Evolutionary conservation across 1,140 invertebrate genomes (phyloP), one percentile per base, ranked within the genome.

Genomic region (Temnothorax nylanderi): DNA sequence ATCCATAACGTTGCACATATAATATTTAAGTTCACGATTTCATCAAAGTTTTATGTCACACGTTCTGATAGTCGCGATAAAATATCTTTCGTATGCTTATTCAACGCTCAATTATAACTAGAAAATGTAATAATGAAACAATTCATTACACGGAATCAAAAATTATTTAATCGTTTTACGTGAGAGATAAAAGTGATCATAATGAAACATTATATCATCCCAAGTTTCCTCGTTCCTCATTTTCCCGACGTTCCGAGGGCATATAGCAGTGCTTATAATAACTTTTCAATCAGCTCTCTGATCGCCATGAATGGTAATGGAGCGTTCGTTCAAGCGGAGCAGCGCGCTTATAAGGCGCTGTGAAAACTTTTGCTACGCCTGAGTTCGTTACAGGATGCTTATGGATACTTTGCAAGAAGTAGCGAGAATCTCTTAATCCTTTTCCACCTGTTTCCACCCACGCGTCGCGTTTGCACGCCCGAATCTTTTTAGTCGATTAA

Each of bases 401-500:
- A 41, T 58, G 47, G 49, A 85, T 34, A 71, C 81, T 86, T 78
- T 21, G 74, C 32, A 65, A 64, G 54, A 60, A 62, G 37, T 18
- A 26, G 44, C 64, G 78, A 13, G 54, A 60, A 41, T 44, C 74
- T 78, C 56, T 85, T 89, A 89, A 89, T 89, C 82, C 82, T 71
- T 72, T 51, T 16, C 41, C 78, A 82, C 51, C 56, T 51, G 41
- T n/a, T 62, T 78, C 41, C 60, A 32, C 21, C 47, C 67, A 51
- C 58, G n/a, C 51, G 56, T 56, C 18, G 5, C 75, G 56, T 32
- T 47, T 44, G 72, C 41, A 16, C 44, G 76, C 41, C 3, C 13
- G 58, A 87, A 88, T 88, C 87, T 90, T 87, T 90, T 88, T 90
- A 87, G 64, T 90, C 90, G 89, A 90, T 90, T 85, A 88, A 47